Evolutionary conservation across 2,888 invertebrate species (phyloP), one percentile per base, ranked within the genome.

Genomic region (Pedicia rivosa): DNA sequence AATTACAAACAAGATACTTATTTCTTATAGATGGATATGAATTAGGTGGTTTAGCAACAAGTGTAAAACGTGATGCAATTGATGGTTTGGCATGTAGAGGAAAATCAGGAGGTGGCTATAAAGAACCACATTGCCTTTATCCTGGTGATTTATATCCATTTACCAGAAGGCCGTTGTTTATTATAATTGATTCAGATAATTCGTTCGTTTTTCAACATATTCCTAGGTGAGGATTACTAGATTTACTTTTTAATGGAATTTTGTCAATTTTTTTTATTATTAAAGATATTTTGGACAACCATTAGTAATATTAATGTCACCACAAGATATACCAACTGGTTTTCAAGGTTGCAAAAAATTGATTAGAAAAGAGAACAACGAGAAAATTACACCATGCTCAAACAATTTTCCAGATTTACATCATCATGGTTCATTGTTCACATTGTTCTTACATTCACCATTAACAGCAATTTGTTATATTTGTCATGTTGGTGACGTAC

Each of bases 161-260:
- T 65, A 88, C 90, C 13, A 72, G 95, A 48, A 78, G 86, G 52
- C 94, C 95, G 22, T 68, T 94, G 43, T 90, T 94, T 64, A 71
- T 94, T 41, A 82, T 95, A 45, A 79, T 95, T 47, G 95, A 95
- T 61, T 92, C 92, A 46, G 88, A 92, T 65, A 94, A 92, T 65
- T 90, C 90, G 53, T 81, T 79, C 59, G 82, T 86, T 46, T 90
- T 88, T 65, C 79, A 87, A 67, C 80, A 86, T 56, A 79, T 94
- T 55, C 90, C 91, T 35, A 60, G 67, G 42, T 40, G 28, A 28
- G 24, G 10, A 8, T 12, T 22, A 29, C 13, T 16, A n/a, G 8
- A 29, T 19, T 10, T 17, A 16, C 15, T 6, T 6, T 20, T 20
- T 6, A 20, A 6, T 6, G 8, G 8, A 20, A 6, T 20, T 6